Base-by-base conservation (phyloP, 2,113 vertebrate genomes). In the Lichenostomus cassidix region DNA sequence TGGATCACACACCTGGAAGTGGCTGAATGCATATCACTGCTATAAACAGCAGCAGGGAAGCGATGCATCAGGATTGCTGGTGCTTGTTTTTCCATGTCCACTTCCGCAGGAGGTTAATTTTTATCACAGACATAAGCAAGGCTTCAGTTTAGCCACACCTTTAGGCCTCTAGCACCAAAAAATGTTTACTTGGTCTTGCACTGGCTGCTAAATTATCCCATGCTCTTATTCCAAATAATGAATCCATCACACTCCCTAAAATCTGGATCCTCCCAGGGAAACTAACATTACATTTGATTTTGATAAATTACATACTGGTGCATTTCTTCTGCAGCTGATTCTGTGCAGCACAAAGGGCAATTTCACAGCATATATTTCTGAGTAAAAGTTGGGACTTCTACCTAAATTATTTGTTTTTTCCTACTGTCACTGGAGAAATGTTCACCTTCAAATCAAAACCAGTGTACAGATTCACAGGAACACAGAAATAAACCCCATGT, bases 121-220 rank as follows among this genome's bases (percentile, higher is more conserved):
- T 81, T 78, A 63, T 22, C 41, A 77, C 24, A 83, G 39, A 53
- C 53, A 46, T 9, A 71, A 79, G 24, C 47, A 81, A 85, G 27
- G 53, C 28, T 94, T 84, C 21, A 15, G n/a, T 87, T 89, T 16
- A 91, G 74, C 69, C 65, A 79, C 62, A 87, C 33, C 25, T 87
- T 13, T 69, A 63, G 47, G 63, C n/a, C 37, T 65, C 63, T 28
- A 31, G 42, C 7, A 82, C 22, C 19, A 92, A 91, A 92, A 44
- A 77, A 50, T 5, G 5, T 53, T 58, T 70, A 35, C 49, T 87
- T 3, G 1, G 21, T 71, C 56, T 78, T 79, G 53, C 2, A 50
- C 14, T 0, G 65, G 31, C 21, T 83, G 8, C 49, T 95, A 81
- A 46, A 46, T 19, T 2, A 17, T 3, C 12, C 25, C 15, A 29